Evolutionary conservation across 1,140 invertebrate genomes (phyloP), one percentile per base, ranked within the genome.

Genomic region (Augochlora pura): DNA sequence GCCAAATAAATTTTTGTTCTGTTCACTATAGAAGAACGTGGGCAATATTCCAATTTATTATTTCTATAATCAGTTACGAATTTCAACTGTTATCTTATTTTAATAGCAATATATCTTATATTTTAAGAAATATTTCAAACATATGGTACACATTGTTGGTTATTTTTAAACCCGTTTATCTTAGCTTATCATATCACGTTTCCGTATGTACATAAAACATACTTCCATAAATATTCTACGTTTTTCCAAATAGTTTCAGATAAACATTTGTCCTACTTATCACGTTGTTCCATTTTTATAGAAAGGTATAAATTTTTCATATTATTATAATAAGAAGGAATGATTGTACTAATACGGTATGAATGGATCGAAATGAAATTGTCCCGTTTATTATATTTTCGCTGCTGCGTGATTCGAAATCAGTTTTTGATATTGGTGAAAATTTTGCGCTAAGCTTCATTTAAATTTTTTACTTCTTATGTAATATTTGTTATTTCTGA

Each of bases 1-100:
- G 54, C 64, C 64, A 59, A 76, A 76, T 86, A 88, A 89, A 91
- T 88, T 32, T 2, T 4, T 32, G n/a, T 86, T 86, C 87, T 89
- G 85, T 81, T 70, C 87, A 88, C 87, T 91, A 91, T 91, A 87
- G 90, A 91, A 89, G 90, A 91, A 91, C 90, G 91, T 86, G 90
- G 88, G 91, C 90, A 92, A 83, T 89, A 10, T 89, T 90, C 74
- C 88, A 90, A 85, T 89, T 85, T 64, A 90, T 91, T 84, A 78
- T 87, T 90, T 87, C 88, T 90, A 88, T 88, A 89, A 91, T 91
- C 85, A 85, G 88, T 91, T 87, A 81, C 82, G 88, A 90, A 90
- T 91, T 88, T 83, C 84, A 88, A 76, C 78, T 82, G 88, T 86
- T 88, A 85, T 88, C 78, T 88, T 91, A 90, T 80, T 84, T 91